A percentile compares a stretch with the other conserved stretches of the same genome.
Conservation (phyloP, 2,888 invertebrate species). For the Portevinia maculata region DNA sequence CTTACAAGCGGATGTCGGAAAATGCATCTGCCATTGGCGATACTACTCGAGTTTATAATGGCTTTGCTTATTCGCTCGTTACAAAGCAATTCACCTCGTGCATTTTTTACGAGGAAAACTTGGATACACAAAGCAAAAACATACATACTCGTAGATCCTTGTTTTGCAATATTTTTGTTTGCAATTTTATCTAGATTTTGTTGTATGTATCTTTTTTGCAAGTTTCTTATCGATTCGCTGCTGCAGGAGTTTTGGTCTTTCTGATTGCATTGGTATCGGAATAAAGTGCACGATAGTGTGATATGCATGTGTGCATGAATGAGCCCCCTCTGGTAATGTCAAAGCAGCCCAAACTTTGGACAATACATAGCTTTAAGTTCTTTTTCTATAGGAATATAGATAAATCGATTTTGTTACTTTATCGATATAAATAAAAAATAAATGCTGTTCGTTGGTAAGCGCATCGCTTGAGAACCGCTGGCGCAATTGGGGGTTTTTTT, state of each 20-base stretch:
- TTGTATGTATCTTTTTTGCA: background rate
- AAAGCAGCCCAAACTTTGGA: too few relatives aligned
- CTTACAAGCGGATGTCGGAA: background rate
- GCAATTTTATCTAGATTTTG: constrained; percentile 37
- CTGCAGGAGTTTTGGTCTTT: background rate
- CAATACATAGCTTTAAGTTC: background rate
- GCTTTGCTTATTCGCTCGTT: constrained; percentile 33
- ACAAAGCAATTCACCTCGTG: constrained; percentile 59
- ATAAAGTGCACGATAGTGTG: background rate
- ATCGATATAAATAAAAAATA: too few relatives aligned
- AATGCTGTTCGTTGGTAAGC: too few relatives aligned
- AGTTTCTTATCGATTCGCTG: constrained; percentile 14
- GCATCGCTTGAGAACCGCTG: too few relatives aligned
- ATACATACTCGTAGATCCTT: background rate
- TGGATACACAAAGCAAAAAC: constrained; percentile 24
- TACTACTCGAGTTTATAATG: constrained; percentile 2
- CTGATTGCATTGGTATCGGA: background rate
- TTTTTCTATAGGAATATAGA: too few relatives aligned
- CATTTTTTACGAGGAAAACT: constrained; percentile 50
- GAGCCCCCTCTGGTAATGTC: too few relatives aligned
- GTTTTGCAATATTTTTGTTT: constrained; percentile 24
- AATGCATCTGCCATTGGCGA: constrained; percentile 3
- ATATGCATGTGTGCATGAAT: background rate
- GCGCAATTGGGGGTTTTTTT: too few relatives aligned
- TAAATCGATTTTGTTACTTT: too few relatives aligned